Percentiles rank a stretch among this genome's conserved stretches.
Evolutionary conservation across 1,140 invertebrate genomes (phyloP).

Genomic region (Luehdorfia chinensis): DNA sequence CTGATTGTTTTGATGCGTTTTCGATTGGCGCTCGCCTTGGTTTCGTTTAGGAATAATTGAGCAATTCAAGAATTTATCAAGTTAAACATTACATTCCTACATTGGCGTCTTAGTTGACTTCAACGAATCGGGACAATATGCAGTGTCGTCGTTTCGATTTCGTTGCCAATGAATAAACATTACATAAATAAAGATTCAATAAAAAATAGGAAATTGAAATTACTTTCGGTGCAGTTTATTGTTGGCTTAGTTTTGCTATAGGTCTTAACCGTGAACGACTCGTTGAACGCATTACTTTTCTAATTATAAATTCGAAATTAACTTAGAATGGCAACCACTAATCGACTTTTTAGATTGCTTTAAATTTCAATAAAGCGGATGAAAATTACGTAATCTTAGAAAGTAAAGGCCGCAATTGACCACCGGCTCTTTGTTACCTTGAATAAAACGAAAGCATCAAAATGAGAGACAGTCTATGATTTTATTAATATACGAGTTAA

Average conservation of each 20-base stretch:
- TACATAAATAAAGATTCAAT: too few relatives aligned
- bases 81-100: neutral
- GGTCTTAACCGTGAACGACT: too few relatives aligned
- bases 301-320: too few relatives aligned
- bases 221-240: too few relatives aligned
- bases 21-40: slow-evolving; percentile 45
- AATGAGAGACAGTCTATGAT: neutral
- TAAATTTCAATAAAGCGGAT: neutral
- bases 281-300: too few relatives aligned
- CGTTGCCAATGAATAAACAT: too few relatives aligned
- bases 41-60: slow-evolving; percentile 15
- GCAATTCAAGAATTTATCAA: neutral
- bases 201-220: too few relatives aligned
- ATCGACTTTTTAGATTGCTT: neutral
- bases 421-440: neutral
- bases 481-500: neutral
- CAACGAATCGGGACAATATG: too few relatives aligned
- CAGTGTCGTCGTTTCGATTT: too few relatives aligned
- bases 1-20: slow-evolving; percentile 48
- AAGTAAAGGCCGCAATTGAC: neutral
- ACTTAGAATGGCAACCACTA: too few relatives aligned
- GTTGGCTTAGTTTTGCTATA: too few relatives aligned
- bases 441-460: slow-evolving; percentile 6
- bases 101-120: too few relatives aligned
- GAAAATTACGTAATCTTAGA: neutral